Conservation (phyloP, 2,888 invertebrate species). For the Chrysodeixis includens region DNA sequence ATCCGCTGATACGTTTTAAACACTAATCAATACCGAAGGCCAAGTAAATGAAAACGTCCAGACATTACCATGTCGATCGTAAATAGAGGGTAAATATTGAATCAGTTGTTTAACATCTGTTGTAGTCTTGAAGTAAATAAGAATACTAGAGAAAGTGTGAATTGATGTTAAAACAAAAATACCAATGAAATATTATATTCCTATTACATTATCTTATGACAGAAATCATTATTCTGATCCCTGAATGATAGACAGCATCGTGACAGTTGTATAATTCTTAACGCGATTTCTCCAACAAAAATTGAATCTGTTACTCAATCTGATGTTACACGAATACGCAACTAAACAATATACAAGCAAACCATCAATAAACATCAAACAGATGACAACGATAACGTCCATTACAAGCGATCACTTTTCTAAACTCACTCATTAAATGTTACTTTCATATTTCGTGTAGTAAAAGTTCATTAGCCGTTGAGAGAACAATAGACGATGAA, state of each 20-base stretch:
- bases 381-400: constrained; percentile 67
- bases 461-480: constrained; percentile 80
- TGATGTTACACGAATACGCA: constrained; percentile 28
- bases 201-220: neutral
- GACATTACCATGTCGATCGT: constrained; percentile 9
- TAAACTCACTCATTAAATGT: constrained; percentile 74
- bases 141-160: neutral
- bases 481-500: constrained; percentile 75
- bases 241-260: constrained; percentile 8
- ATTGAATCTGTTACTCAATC: constrained; percentile 31
- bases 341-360: constrained; percentile 42
- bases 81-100: constrained; percentile 10
- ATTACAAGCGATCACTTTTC: constrained; percentile 71
- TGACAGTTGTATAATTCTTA: constrained; percentile 31
- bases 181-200: neutral
- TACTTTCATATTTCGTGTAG: constrained; percentile 72
- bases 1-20: constrained; percentile 35
- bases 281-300: constrained; percentile 44
- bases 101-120: constrained; percentile 7
- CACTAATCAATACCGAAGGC: constrained; percentile 36
- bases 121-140: neutral
- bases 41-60: constrained; percentile 16
- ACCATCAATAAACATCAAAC: constrained; percentile 62
- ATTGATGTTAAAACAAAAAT: neutral
- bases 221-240: constrained; percentile 20